Conservation (phyloP, 2,888 invertebrate species). For the Chloromyia formosa region DNA sequence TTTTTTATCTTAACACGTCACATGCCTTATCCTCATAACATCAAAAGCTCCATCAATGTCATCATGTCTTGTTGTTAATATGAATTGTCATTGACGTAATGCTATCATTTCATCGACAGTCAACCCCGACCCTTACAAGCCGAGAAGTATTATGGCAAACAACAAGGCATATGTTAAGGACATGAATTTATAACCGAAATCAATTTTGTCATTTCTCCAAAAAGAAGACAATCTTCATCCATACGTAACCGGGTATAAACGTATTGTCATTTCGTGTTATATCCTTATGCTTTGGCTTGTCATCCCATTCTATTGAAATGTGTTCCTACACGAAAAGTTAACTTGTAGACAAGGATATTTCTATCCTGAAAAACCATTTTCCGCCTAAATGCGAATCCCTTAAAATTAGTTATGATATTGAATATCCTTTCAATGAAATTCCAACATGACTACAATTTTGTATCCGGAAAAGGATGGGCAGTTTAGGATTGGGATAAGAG, state of each 20-base stretch:
- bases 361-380: neutral
- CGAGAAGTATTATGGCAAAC: neutral
- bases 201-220: neutral
- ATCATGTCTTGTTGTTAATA: no score
- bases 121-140: neutral
- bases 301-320: neutral
- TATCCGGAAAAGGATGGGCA: no score
- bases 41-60: no score
- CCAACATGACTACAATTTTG: neutral
- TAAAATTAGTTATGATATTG: slow-evolving; percentile 10
- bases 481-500: no score
- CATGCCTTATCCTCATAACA: no score
- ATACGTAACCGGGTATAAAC: neutral
- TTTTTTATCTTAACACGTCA: no score
- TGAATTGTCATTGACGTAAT: no score
- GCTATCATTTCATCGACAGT: neutral
- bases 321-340: neutral
- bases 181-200: slow-evolving; percentile 5
- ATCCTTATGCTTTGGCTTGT: neutral
- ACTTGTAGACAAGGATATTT: neutral
- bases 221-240: neutral
- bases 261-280: no score
- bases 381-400: slow-evolving; percentile 2
- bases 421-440: neutral
- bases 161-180: neutral